Percentiles rank a stretch among this genome's conserved stretches.
phyloP scores from a whole-genome alignment of 2,797 vertebrate species.

The Orientallactaga sibirica region DNA sequence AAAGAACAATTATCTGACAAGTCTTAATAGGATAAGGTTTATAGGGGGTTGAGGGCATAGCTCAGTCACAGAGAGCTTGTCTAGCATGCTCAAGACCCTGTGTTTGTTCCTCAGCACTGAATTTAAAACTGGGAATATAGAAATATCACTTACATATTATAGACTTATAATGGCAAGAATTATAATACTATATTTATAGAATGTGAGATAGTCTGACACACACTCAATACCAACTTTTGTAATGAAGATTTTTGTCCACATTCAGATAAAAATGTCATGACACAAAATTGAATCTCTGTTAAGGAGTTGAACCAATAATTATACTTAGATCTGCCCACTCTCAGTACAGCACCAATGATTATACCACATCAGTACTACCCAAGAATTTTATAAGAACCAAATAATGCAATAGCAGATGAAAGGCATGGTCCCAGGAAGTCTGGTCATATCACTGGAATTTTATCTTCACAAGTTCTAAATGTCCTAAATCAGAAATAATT shows the following conservation, averaged over 20 bases:
- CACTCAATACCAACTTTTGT: not conserved
- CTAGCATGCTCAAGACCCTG: too few relatives aligned
- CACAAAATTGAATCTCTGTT: conserved; percentile 10
- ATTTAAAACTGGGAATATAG: not conserved
- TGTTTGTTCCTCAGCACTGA: not conserved
- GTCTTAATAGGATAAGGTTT: not conserved
- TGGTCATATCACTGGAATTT: not conserved
- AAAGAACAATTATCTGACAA: not conserved
- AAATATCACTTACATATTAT: not conserved
- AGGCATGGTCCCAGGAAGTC: not conserved
- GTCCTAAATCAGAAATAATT: not conserved
- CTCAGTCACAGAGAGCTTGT: too few relatives aligned
- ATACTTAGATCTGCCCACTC: not conserved
- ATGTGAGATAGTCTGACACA: not conserved
- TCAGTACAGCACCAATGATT: not conserved
- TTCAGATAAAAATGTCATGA: conserved; percentile 43
- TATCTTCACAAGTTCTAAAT: not conserved
- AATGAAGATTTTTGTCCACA: conserved; percentile 15
- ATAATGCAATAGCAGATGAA: not conserved
- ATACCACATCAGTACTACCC: not conserved
- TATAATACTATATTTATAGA: not conserved
- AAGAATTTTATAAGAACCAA: not conserved
- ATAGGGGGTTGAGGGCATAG: not conserved
- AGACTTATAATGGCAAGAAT: not conserved
- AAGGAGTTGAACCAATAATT: conserved; percentile 2